These are phyloP conservation scores for Drosophila tani DNA, from an alignment of 1,140 invertebrate species.

Conservation along the genomic window DNA sequence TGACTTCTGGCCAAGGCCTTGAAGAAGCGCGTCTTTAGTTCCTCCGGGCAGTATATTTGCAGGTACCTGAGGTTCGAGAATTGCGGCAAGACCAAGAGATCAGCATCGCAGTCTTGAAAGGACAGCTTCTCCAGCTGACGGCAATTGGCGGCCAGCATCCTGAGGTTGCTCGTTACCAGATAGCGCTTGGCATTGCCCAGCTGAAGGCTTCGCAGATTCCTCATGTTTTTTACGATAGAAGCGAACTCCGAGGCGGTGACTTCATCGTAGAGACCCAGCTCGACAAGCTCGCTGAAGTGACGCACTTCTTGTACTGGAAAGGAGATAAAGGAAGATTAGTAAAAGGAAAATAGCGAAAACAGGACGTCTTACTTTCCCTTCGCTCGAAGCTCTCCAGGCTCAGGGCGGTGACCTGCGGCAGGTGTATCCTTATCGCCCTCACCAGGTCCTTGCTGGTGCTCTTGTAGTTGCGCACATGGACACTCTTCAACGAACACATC, in stretches of 20 bases:
- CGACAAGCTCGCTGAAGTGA: conserved; percentile 54
- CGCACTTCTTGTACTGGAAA: conserved; percentile 63
- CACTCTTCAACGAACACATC: conserved; percentile 42
- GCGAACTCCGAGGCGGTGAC: conserved; percentile 61
- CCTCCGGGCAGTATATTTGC: conserved; percentile 65
- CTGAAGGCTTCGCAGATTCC: conserved; percentile 50
- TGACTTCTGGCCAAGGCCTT: conserved; percentile 47
- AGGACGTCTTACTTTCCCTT: conserved; percentile 47
- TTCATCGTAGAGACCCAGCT: conserved; percentile 63
- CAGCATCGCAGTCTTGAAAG: conserved; percentile 65
- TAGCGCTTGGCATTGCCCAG: conserved; percentile 63
- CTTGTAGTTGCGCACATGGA: conserved; percentile 68
- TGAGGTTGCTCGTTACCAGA: conserved; percentile 59
- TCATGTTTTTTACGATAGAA: conserved; percentile 50
- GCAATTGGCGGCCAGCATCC: conserved; percentile 53
- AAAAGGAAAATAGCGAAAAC: neutral
- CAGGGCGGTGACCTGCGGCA: conserved; percentile 54
- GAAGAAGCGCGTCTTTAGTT: conserved; percentile 56
- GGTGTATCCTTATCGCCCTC: conserved; percentile 37
- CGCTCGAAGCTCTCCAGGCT: conserved; percentile 67
- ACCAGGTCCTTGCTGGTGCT: conserved; percentile 67
- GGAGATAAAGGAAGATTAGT: no score
- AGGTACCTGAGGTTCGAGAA: conserved; percentile 59
- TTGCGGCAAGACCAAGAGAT: conserved; percentile 53
- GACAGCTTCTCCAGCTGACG: conserved; percentile 54